A percentile compares a stretch with the other conserved stretches of the same genome.
Evolutionary conservation across 1,140 invertebrate genomes (phyloP).

Genomic region (Meteorus sp.): DNA sequence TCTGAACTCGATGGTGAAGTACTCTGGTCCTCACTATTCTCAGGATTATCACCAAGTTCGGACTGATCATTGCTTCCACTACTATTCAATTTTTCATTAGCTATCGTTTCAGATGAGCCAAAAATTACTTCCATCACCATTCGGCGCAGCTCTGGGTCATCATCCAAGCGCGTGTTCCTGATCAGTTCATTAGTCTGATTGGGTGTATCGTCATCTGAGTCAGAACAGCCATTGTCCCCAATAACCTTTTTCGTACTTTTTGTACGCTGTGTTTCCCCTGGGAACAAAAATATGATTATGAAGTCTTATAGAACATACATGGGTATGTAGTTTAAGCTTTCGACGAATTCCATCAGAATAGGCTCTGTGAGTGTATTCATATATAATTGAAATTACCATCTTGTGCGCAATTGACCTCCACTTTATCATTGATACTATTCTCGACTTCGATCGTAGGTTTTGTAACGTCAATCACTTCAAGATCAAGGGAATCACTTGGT

Average conservation of each 20-base stretch:
- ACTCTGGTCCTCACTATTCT: conserved; percentile 4
- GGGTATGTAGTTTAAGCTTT: no score
- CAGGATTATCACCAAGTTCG: neutral
- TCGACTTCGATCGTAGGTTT: neutral
- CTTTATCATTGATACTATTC: conserved; percentile 3
- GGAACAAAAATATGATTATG: no score
- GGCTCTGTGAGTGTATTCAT: no score
- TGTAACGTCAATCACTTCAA: conserved; percentile 25
- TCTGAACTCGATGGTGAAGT: no score
- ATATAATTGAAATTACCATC: no score
- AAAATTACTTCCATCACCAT: conserved; percentile 50
- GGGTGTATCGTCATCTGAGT: neutral
- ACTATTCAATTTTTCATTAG: no score
- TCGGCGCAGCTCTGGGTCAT: conserved; percentile 35
- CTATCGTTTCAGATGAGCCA: conserved; percentile 30
- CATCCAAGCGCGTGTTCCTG: conserved; percentile 12
- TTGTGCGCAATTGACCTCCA: conserved; percentile 8
- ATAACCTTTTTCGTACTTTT: neutral
- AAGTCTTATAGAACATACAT: no score
- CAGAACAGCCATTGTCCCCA: neutral
- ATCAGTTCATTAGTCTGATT: conserved; percentile 9
- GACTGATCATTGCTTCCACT: no score
- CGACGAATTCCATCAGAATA: neutral
- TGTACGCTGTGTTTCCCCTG: neutral
- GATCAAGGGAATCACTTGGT: neutral